A percentile compares a stretch with the other conserved stretches of the same genome.
These are phyloP conservation scores for Alectoris magna DNA, from an alignment of 2,797 vertebrate genomes.

Conservation along the genomic window DNA sequence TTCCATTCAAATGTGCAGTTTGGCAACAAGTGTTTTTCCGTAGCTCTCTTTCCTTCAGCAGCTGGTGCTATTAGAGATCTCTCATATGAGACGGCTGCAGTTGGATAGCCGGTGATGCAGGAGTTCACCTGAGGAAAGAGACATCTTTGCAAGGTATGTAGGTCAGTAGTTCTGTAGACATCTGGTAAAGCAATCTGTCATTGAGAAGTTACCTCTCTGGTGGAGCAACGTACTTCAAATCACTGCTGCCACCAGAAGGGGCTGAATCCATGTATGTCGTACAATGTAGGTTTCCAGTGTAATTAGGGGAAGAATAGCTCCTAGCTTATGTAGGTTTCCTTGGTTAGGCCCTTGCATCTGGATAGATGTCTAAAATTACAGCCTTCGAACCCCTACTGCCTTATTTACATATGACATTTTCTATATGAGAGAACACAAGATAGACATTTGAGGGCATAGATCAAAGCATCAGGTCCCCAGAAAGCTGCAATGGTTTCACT, in stretches of 20 bases:
- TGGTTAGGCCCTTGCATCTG: not conserved
- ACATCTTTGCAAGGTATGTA: not conserved
- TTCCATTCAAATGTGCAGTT: conserved; percentile 20
- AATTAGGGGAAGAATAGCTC: not conserved
- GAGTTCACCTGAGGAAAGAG: conserved; percentile 34
- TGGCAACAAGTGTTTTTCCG: conserved; percentile 32
- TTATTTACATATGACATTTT: not conserved
- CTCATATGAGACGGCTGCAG: not conserved
- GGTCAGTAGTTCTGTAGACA: not conserved
- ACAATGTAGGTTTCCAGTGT: not conserved
- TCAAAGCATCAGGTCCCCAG: conserved; percentile 31
- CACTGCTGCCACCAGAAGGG: not conserved
- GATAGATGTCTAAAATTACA: not conserved
- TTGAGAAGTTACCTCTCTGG: not conserved
- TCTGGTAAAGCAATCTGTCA: not conserved
- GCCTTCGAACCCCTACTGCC: not conserved
- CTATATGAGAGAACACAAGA: conserved; percentile 7
- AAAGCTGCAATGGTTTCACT: conserved; percentile 36
- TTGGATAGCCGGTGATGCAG: not conserved
- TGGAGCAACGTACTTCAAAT: not conserved
- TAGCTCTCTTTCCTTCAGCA: conserved; percentile 20
- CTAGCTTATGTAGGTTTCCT: not conserved
- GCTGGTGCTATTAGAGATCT: conserved; percentile 42
- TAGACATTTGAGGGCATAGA: not conserved
- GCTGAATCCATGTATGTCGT: not conserved